Evolutionary conservation across 2,888 invertebrate species (phyloP).

Genomic region (Stenichneumon culpator): DNA sequence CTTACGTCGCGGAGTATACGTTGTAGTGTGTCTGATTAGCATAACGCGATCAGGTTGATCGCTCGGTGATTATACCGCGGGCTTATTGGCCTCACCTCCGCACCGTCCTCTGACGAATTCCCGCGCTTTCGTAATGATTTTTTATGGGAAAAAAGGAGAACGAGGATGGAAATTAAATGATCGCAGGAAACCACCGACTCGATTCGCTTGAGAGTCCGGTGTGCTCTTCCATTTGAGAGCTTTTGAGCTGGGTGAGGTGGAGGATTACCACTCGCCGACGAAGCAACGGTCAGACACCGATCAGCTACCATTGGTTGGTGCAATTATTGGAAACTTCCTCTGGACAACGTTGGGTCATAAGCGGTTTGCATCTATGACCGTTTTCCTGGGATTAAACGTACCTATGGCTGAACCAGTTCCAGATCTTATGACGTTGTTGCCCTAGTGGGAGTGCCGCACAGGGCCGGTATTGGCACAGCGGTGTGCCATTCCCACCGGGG

Average conservation of each 20-base stretch:
- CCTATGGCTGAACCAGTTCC: background rate
- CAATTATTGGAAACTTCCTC: background rate
- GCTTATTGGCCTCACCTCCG: slow-evolving; percentile 11
- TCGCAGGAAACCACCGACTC: slow-evolving; percentile 44
- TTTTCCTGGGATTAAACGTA: background rate
- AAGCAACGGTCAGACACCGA: background rate
- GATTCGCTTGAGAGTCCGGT: slow-evolving; percentile 34
- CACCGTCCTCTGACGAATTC: slow-evolving; percentile 56
- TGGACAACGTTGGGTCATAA: background rate
- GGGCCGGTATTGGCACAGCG: too few relatives aligned
- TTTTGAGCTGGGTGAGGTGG: slow-evolving; percentile 12
- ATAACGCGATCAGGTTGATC: slow-evolving; percentile 62
- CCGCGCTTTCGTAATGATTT: slow-evolving; percentile 52
- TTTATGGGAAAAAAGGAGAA: slow-evolving; percentile 5
- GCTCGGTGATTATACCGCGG: slow-evolving; percentile 49
- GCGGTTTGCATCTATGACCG: background rate
- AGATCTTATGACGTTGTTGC: background rate
- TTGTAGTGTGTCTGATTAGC: slow-evolving; percentile 47
- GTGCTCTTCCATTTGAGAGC: slow-evolving; percentile 8
- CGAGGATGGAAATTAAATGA: slow-evolving; percentile 11
- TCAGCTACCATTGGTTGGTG: background rate
- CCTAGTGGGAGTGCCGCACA: too few relatives aligned
- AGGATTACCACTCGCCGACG: background rate
- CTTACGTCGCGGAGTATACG: background rate
- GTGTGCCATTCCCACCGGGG: background rate